phyloP scores from a whole-genome alignment of 2,888 invertebrate genomes.

The Diarsia brunnea region DNA sequence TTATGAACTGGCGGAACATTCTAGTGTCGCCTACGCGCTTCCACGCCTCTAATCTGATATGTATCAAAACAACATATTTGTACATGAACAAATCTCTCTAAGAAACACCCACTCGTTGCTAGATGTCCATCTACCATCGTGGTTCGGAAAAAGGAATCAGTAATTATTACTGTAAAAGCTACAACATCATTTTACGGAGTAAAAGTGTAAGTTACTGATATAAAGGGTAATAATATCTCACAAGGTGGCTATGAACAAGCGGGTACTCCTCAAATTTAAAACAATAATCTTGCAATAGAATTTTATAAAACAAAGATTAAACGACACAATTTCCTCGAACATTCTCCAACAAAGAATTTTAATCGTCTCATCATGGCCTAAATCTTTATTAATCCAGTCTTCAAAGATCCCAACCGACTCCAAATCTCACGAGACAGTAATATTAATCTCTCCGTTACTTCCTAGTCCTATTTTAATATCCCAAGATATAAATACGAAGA shows the following conservation, averaged over 20 bases:
- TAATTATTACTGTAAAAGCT: neutral
- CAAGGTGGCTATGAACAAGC: neutral
- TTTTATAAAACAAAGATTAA: neutral
- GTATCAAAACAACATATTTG: conserved; percentile 34
- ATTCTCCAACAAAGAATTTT: conserved; percentile 4
- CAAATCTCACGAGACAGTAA: conserved; percentile 40
- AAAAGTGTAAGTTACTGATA: neutral
- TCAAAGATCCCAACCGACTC: conserved; percentile 9
- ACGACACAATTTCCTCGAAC: conserved; percentile 1
- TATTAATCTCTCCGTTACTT: conserved; percentile 59
- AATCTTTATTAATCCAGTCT: conserved; percentile 16
- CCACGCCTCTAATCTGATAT: conserved; percentile 45
- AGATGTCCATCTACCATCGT: neutral
- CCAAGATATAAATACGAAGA: conserved; percentile 66
- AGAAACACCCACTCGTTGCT: conserved; percentile 1
- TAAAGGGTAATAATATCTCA: neutral
- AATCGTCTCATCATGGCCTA: conserved; percentile 12
- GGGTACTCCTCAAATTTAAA: neutral
- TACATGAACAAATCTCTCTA: conserved; percentile 18
- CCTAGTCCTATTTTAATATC: conserved; percentile 70
- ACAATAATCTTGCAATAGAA: neutral
- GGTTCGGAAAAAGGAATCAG: neutral
- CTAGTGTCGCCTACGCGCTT: conserved; percentile 43
- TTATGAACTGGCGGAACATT: conserved; percentile 40
- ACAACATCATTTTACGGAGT: no score